phyloP scores from a whole-genome alignment of 2,888 invertebrate genomes.

The Elmis aenea region DNA sequence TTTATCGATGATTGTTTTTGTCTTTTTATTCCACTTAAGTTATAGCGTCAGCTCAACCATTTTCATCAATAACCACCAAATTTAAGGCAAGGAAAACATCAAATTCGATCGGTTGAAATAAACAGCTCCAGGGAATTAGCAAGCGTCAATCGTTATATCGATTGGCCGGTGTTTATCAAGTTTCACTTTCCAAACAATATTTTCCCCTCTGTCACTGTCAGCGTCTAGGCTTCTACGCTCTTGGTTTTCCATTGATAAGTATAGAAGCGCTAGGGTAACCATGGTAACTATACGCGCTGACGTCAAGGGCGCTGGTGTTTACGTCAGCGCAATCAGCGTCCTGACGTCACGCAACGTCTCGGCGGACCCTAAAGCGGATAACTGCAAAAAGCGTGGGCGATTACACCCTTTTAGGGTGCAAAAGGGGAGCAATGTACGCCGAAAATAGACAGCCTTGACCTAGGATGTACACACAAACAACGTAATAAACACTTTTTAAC shows the following conservation, averaged over 20 bases:
- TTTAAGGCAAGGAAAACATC: no score
- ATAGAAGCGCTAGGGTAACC: slow-evolving; percentile 23
- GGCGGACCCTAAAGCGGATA: slow-evolving; percentile 28
- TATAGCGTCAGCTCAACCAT: no score
- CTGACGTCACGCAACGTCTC: slow-evolving; percentile 35
- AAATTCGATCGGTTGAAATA: no score
- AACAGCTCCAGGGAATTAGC: no score
- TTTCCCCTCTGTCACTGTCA: slow-evolving; percentile 26
- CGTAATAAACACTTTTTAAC: neutral
- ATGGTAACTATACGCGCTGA: slow-evolving; percentile 30
- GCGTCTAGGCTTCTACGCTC: slow-evolving; percentile 27
- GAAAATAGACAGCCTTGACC: slow-evolving; percentile 30
- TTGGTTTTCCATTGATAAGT: slow-evolving; percentile 33
- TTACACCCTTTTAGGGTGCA: slow-evolving; percentile 14
- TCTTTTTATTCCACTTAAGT: no score
- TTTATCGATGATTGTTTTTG: no score
- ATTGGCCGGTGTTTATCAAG: slow-evolving; percentile 18
- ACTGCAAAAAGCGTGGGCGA: slow-evolving; percentile 29
- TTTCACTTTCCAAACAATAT: slow-evolving; percentile 27
- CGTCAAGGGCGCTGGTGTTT: slow-evolving; percentile 28
- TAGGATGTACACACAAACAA: slow-evolving; percentile 10
- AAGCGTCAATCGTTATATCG: no score
- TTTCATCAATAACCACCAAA: no score
- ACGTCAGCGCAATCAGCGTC: slow-evolving; percentile 28
- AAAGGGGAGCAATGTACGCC: slow-evolving; percentile 20